phyloP scores from a whole-genome alignment of 2,888 invertebrate genomes.

The Phalera bucephala region DNA sequence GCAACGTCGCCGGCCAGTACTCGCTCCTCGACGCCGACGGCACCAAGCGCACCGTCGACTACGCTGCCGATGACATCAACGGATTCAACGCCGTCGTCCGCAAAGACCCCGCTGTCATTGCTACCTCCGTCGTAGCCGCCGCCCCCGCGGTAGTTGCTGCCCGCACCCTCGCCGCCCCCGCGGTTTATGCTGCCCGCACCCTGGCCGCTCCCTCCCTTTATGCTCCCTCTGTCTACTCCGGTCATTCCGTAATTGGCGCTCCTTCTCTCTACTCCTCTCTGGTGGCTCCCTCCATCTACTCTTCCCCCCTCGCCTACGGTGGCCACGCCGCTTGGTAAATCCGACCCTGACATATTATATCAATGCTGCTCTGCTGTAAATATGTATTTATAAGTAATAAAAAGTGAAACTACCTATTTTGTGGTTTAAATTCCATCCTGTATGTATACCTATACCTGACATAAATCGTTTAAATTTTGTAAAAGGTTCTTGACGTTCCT shows the following conservation, averaged over 20 bases:
- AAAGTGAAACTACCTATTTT: conserved; percentile 44
- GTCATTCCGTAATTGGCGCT: conserved; percentile 16
- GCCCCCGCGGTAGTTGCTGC: conserved; percentile 26
- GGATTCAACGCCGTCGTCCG: conserved; percentile 83
- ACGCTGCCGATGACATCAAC: conserved; percentile 74
- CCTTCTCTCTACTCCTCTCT: conserved; percentile 21
- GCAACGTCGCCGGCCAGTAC: conserved; percentile 77
- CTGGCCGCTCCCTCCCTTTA: conserved; percentile 17
- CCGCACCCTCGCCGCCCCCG: conserved; percentile 27
- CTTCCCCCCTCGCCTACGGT: conserved; percentile 19
- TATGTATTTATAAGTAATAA: conserved; percentile 32
- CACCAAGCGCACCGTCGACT: conserved; percentile 79
- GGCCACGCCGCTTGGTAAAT: conserved; percentile 36
- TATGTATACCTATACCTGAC: too few species aligned
- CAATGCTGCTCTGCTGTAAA: conserved; percentile 32
- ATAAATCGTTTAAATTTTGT: too few species aligned
- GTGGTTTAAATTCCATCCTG: conserved; percentile 6
- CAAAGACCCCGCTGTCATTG: conserved; percentile 65
- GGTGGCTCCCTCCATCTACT: conserved; percentile 18
- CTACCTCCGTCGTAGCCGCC: conserved; percentile 37
- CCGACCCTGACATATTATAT: conserved; percentile 4
- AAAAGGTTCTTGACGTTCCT: too few species aligned
- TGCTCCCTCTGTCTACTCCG: conserved; percentile 19
- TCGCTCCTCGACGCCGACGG: conserved; percentile 80
- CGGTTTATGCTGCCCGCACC: conserved; percentile 18